phyloP scores from a whole-genome alignment of 2,113 vertebrate species.

The Strix uralensis region DNA sequence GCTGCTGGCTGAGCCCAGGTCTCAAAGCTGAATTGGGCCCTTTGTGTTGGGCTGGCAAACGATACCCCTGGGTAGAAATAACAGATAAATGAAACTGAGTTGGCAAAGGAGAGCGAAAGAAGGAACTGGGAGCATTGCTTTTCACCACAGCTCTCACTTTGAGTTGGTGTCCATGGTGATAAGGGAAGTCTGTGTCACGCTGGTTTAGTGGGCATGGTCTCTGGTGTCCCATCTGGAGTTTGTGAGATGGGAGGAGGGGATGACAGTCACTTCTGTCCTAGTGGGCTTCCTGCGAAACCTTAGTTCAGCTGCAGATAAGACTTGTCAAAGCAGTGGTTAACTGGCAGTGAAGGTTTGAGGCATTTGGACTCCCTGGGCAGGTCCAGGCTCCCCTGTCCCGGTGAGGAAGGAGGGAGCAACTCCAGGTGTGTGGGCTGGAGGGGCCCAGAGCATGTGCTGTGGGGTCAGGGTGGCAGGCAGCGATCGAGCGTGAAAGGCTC shows the following conservation, averaged over 20 bases:
- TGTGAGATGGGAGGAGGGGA: not conserved
- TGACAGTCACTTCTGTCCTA: not conserved
- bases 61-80: slow-evolving; percentile 49
- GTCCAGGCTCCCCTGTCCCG: not conserved
- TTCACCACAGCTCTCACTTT: not conserved
- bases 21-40: not conserved
- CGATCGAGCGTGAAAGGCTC: accelerated
- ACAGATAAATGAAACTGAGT: not conserved
- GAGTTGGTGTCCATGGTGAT: not conserved
- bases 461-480: not conserved
- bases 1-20: not conserved
- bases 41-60: slow-evolving; percentile 35
- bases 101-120: not conserved
- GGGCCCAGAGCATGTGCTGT: not conserved
- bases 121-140: slow-evolving; percentile 10
- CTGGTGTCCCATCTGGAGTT: not conserved
- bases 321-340: not conserved
- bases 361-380: not conserved
- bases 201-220: not conserved
- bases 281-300: not conserved
- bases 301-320: not conserved
- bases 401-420: not conserved
- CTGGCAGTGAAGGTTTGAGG: not conserved
- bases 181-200: not conserved
- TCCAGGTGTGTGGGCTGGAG: not conserved